phyloP scores from a whole-genome alignment of 2,797 vertebrate species.

The Rachycentron canadum region DNA sequence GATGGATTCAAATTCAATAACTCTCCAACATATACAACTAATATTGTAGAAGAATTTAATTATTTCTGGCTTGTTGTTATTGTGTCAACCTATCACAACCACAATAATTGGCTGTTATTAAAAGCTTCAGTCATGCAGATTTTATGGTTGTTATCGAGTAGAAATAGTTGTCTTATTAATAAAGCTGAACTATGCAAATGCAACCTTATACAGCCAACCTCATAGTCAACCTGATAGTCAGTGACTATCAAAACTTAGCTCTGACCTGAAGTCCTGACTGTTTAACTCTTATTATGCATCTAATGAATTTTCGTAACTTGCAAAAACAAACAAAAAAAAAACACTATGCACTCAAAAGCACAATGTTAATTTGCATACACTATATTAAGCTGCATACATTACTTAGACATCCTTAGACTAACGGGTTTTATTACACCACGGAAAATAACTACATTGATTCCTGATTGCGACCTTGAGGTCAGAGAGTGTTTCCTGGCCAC shows the following conservation, averaged over 20 bases:
- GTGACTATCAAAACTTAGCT: not conserved
- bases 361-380: constrained; percentile 25
- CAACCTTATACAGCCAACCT: not conserved
- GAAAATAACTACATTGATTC: constrained; percentile 43
- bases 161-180: not conserved
- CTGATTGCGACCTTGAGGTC: constrained; percentile 33
- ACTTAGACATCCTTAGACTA: constrained; percentile 37
- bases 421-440: constrained; percentile 49
- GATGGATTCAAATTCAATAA: not conserved
- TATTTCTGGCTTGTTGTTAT: too few species aligned
- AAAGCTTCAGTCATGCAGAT: not conserved
- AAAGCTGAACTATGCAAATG: constrained; percentile 1
- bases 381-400: not conserved
- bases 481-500: constrained; percentile 13
- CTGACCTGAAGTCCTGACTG: not conserved
- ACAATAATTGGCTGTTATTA: not conserved
- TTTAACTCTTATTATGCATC: not conserved
- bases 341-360: not conserved
- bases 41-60: too few species aligned
- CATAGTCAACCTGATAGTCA: not conserved
- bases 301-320: not conserved
- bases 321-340: not conserved
- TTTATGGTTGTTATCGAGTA: not conserved
- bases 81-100: not conserved
- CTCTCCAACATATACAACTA: not conserved